Conservation (phyloP, 2,113 vertebrate species). For the Zosterops pallidus region DNA sequence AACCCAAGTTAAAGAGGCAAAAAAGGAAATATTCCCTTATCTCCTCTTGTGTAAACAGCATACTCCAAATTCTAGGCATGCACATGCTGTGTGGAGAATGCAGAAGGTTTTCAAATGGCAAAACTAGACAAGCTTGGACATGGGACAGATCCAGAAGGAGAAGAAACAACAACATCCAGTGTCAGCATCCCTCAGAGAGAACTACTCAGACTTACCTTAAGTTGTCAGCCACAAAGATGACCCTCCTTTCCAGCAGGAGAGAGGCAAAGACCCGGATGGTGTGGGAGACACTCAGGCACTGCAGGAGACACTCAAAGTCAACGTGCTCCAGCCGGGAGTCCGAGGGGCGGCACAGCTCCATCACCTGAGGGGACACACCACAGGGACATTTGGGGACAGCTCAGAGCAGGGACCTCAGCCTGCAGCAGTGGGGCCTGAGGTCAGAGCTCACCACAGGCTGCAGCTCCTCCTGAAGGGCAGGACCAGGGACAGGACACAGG, state of each 20-base stretch:
- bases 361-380: constrained; percentile 74
- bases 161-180: neutral
- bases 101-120: neutral
- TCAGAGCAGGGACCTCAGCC: neutral
- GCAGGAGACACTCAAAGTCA: constrained; percentile 92
- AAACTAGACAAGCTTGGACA: neutral
- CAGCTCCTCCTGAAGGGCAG: neutral
- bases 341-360: constrained; percentile 89
- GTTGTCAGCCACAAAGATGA: constrained; percentile 95
- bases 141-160: neutral
- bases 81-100: neutral
- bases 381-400: neutral
- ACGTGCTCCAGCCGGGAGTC: constrained; percentile 95
- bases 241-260: constrained; percentile 92
- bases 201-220: constrained; percentile 78
- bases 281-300: constrained; percentile 85
- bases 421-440: neutral
- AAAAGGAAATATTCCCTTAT: neutral
- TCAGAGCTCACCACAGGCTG: neutral
- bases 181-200: neutral
- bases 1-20: neutral
- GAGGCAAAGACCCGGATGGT: constrained; percentile 90
- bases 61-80: neutral
- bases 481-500: neutral
- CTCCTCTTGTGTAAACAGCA: neutral